A percentile compares a stretch with the other conserved stretches of the same genome.
Conservation (phyloP, 2,888 invertebrate species). For the Calameuta idolon region DNA sequence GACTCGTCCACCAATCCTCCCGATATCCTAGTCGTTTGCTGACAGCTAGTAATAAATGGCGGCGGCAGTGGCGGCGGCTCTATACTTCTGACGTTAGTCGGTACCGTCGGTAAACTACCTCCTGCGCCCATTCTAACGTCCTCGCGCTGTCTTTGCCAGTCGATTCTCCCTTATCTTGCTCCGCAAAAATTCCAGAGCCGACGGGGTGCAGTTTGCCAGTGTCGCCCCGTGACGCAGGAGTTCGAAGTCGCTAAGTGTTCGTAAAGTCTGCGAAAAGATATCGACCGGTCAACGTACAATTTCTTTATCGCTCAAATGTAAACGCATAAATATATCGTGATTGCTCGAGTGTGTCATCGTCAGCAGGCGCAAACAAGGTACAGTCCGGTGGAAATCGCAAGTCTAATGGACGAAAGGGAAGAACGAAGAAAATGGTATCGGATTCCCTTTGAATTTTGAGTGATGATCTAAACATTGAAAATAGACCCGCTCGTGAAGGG, state of each 20-base stretch:
- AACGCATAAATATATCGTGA: background rate
- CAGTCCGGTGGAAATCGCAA: background rate
- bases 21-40: slow-evolving; percentile 27
- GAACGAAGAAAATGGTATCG: background rate
- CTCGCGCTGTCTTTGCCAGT: slow-evolving; percentile 26
- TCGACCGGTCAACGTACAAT: background rate
- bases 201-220: background rate
- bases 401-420: background rate
- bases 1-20: slow-evolving; percentile 32
- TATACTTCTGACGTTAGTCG: slow-evolving; percentile 28
- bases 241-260: background rate
- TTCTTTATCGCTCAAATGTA: background rate
- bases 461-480: slow-evolving; percentile 7
- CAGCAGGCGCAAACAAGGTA: background rate
- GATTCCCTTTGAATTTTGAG: background rate
- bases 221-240: background rate
- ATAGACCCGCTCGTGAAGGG: slow-evolving; percentile 11
- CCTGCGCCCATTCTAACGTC: slow-evolving; percentile 48
- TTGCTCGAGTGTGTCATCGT: background rate
- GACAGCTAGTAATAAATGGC: slow-evolving; percentile 40
- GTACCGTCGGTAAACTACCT: slow-evolving; percentile 41
- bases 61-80: slow-evolving; percentile 45
- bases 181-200: background rate
- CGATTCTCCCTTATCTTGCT: slow-evolving; percentile 2
- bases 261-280: background rate